A percentile compares a stretch with the other conserved stretches of the same genome.
phyloP scores from a whole-genome alignment of 1,140 invertebrate species.

The Zaprionus lachaisei region DNA sequence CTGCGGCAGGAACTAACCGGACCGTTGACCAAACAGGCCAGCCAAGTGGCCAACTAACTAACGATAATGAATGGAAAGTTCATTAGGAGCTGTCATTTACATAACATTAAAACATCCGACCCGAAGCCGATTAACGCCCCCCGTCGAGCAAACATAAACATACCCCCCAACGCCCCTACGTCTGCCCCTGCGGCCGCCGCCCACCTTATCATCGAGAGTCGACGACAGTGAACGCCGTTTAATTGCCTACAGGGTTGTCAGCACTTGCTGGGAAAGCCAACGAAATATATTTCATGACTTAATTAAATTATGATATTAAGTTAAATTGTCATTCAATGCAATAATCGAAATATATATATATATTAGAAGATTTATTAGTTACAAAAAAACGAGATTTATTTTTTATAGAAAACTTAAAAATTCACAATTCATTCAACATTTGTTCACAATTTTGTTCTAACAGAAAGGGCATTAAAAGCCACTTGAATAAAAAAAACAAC shows the following conservation, averaged over 20 bases:
- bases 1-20: constrained; percentile 51
- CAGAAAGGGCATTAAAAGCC: too few relatives aligned
- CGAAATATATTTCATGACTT: not conserved
- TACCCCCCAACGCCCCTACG: not conserved
- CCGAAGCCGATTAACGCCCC: constrained; percentile 33
- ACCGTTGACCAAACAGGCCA: constrained; percentile 44
- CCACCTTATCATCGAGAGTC: not conserved
- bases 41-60: constrained; percentile 55
- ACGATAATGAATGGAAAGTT: constrained; percentile 82
- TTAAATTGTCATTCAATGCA: not conserved
- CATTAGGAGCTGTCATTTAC: constrained; percentile 82
- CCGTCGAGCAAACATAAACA: constrained; percentile 47
- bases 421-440: too few relatives aligned
- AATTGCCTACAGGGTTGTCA: constrained; percentile 41
- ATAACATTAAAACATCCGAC: constrained; percentile 74
- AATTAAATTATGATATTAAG: not conserved
- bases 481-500: too few relatives aligned
- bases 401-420: too few relatives aligned
- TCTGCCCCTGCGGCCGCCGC: not conserved
- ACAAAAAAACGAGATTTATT: not conserved
- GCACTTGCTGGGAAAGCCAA: not conserved
- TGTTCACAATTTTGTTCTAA: too few relatives aligned
- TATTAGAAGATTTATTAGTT: not conserved
- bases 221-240: constrained; percentile 19
- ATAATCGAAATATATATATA: not conserved